Percentiles rank a stretch among this genome's conserved stretches.
phyloP scores from a whole-genome alignment of 35 echinoderm and acorn worm genomes.

The Nesometra sesokonis region DNA sequence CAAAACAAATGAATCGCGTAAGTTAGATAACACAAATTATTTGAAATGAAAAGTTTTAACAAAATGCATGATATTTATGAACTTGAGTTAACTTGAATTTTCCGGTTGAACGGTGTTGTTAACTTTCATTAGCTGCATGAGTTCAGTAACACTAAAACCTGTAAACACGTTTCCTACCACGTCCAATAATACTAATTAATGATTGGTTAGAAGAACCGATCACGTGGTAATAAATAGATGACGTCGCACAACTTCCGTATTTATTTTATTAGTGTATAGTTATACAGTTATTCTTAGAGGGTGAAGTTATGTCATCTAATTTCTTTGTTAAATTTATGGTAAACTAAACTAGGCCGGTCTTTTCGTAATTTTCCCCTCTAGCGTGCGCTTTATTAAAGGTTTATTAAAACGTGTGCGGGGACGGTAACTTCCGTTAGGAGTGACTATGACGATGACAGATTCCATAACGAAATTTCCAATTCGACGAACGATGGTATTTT shows the following conservation, averaged over 20 bases:
- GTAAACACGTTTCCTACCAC: not conserved
- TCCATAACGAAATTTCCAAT: not conserved
- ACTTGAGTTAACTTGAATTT: not conserved
- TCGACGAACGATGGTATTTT: not conserved
- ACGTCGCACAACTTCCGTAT: not conserved
- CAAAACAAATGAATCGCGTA: not conserved
- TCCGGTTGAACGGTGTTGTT: not conserved
- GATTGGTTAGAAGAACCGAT: not conserved
- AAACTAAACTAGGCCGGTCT: not conserved
- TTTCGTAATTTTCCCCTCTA: not conserved
- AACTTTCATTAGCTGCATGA: not conserved
- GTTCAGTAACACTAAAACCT: not conserved
- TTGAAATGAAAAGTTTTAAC: not conserved
- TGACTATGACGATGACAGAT: not conserved
- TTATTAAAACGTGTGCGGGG: not conserved
- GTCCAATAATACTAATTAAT: not conserved
- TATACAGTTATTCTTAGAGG: too few relatives aligned
- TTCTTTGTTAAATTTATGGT: not conserved
- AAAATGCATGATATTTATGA: not conserved
- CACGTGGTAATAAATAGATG: not conserved
- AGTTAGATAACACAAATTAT: not conserved
- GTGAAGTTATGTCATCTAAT: not conserved
- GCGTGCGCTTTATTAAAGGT: not conserved
- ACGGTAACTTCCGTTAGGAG: not conserved
- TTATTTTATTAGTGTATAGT: not conserved